These are phyloP conservation scores for Odocoileus virginianus DNA, from an alignment of 2,113 vertebrate genomes.

Conservation along the genomic window DNA sequence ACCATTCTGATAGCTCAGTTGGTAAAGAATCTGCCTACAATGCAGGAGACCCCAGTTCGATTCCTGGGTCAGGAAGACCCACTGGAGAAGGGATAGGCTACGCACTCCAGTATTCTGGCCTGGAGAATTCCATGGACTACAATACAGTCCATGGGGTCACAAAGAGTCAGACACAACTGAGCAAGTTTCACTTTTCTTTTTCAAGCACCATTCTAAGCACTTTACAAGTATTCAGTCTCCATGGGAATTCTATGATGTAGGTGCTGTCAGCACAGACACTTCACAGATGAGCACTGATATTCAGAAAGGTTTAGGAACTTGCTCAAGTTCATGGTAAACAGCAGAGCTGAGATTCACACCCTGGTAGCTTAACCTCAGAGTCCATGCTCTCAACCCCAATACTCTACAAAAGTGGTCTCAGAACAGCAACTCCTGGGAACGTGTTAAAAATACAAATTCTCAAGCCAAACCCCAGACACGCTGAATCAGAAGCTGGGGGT, in stretches of 20 bases:
- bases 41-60: neutral
- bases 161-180: neutral
- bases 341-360: neutral
- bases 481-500: slow-evolving; percentile 14
- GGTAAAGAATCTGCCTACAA: neutral
- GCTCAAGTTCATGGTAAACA: neutral
- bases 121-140: neutral
- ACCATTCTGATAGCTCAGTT: neutral
- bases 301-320: neutral
- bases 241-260: neutral
- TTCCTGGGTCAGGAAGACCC: neutral
- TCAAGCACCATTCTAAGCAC: neutral
- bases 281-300: slow-evolving; percentile 4
- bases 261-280: neutral
- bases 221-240: neutral
- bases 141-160: neutral
- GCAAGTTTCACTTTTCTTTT: neutral
- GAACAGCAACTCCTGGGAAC: neutral
- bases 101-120: neutral
- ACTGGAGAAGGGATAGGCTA: neutral
- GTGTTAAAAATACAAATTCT: slow-evolving; percentile 8
- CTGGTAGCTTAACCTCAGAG: neutral
- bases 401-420: neutral
- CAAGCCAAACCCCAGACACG: slow-evolving; percentile 16
- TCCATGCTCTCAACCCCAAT: neutral